phyloP scores from a whole-genome alignment of 2,888 invertebrate genomes.

The Hydriomena furcata region DNA sequence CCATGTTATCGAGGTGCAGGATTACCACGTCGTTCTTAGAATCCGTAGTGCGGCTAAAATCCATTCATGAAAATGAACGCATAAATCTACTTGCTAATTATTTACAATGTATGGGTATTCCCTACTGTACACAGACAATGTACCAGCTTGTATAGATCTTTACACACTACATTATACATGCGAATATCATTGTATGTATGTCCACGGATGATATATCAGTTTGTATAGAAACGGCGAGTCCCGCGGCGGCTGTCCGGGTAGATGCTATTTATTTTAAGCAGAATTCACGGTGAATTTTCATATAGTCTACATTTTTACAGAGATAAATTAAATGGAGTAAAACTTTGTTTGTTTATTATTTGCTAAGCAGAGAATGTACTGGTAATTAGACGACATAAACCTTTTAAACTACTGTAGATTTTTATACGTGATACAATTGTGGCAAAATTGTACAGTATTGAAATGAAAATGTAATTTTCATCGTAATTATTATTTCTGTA shows the following conservation, averaged over 20 bases:
- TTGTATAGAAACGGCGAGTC: slow-evolving; percentile 7
- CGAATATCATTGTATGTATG: slow-evolving; percentile 2
- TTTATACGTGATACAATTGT: no score
- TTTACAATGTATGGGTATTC: slow-evolving; percentile 17
- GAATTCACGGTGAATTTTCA: slow-evolving; percentile 13
- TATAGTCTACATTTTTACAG: slow-evolving; percentile 5
- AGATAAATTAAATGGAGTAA: slow-evolving; percentile 9
- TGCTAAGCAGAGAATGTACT: no score
- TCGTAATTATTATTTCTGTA: no score
- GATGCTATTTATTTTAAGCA: slow-evolving; percentile 19
- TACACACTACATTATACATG: neutral
- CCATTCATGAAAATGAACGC: slow-evolving; percentile 5
- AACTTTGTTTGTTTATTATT: slow-evolving; percentile 3
- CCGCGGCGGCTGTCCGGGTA: slow-evolving; percentile 17
- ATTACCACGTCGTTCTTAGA: no score
- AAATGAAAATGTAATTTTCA: no score
- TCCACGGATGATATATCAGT: slow-evolving; percentile 11
- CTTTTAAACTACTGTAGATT: no score
- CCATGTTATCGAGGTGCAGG: no score
- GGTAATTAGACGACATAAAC: no score
- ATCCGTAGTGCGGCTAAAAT: slow-evolving; percentile 4
- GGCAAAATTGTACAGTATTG: no score
- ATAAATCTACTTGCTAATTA: slow-evolving; percentile 19
- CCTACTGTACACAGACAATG: slow-evolving; percentile 2
- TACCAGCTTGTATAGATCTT: neutral